These are phyloP conservation scores for Sycophila sp. DNA, from an alignment of 1,140 invertebrate species.

Conservation along the genomic window DNA sequence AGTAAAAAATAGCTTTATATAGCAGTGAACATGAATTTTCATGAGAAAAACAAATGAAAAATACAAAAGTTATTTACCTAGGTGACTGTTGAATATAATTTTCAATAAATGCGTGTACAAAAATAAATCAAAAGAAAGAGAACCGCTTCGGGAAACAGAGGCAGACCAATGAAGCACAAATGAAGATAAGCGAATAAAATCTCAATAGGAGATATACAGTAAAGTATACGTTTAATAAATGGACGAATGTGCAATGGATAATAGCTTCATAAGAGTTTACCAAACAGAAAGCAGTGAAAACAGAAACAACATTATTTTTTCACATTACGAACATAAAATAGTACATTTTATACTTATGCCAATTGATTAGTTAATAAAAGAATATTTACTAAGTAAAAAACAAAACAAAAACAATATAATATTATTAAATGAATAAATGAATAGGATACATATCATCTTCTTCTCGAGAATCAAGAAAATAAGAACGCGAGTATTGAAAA, in stretches of 20 bases:
- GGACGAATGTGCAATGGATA: background rate
- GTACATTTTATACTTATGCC: background rate
- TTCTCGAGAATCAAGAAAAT: no score
- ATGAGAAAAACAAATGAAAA: no score
- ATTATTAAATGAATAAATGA: no score
- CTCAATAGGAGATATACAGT: background rate
- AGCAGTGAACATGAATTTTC: no score
- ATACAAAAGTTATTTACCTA: no score
- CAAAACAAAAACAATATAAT: background rate
- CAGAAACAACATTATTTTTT: background rate
- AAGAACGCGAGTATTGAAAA: no score
- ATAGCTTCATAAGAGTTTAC: background rate
- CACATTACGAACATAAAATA: background rate
- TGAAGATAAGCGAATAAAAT: background rate
- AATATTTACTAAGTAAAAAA: no score
- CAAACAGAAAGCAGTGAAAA: background rate
- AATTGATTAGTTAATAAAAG: background rate
- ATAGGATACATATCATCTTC: no score
- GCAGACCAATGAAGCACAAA: background rate
- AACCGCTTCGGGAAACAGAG: no score
- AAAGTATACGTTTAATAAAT: background rate
- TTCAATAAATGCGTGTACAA: background rate
- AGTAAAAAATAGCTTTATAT: slow-evolving; percentile 38
- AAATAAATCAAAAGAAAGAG: no score
- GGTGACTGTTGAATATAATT: no score